These are phyloP conservation scores for Pterostichus niger DNA, from an alignment of 2,888 invertebrate genomes.

Conservation along the genomic window DNA sequence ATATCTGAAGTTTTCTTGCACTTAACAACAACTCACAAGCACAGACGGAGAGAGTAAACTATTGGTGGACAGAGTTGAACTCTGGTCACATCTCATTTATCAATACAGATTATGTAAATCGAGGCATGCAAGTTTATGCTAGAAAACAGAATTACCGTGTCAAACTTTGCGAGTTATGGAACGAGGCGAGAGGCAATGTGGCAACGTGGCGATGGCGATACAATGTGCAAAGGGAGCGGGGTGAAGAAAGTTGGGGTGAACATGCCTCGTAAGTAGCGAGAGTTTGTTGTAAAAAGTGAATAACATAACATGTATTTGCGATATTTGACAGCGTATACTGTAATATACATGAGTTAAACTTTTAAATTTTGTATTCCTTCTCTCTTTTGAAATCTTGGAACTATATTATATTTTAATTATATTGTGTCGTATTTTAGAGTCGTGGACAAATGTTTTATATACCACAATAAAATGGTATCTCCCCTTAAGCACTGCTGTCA, in stretches of 20 bases:
- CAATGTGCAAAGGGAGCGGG: not conserved
- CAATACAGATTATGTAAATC: slow-evolving; percentile 53
- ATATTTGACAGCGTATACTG: too few species aligned
- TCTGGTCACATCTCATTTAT: slow-evolving; percentile 36
- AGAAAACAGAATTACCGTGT: slow-evolving; percentile 51
- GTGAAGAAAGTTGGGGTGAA: slow-evolving; percentile 2
- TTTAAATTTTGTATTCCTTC: too few species aligned
- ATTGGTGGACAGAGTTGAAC: slow-evolving; percentile 21
- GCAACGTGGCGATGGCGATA: slow-evolving; percentile 21
- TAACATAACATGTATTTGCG: slow-evolving; percentile 20
- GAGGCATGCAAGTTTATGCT: slow-evolving; percentile 41
- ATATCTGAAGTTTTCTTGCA: too few species aligned
- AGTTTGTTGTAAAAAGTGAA: slow-evolving; percentile 28
- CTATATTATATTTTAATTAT: too few species aligned
- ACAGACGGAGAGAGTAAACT: not conserved
- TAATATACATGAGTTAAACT: too few species aligned
- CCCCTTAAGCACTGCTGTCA: too few species aligned
- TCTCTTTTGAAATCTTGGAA: too few species aligned
- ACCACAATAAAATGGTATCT: too few species aligned
- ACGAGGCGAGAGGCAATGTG: slow-evolving; percentile 11
- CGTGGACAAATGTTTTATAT: too few species aligned
- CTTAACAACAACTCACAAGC: too few species aligned
- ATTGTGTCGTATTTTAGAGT: too few species aligned
- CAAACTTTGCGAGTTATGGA: slow-evolving; percentile 42
- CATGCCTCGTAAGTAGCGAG: not conserved